Evolutionary conservation across 2,113 vertebrate species (phyloP).

Genomic region (Hippocampus comes): DNA sequence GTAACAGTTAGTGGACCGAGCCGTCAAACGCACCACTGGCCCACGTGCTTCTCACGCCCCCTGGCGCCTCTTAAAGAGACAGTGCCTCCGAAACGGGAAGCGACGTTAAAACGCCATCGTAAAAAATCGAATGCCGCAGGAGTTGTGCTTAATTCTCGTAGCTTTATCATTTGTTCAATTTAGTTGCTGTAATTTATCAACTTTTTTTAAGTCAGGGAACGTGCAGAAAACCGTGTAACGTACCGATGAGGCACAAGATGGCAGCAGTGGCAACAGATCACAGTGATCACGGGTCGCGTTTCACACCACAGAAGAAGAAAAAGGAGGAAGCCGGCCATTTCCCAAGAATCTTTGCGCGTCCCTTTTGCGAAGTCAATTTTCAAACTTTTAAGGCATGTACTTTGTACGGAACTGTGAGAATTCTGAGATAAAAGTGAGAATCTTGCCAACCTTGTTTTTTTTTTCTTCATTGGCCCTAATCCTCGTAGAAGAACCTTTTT

Average conservation of each 20-base stretch:
- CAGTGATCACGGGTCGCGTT: no score
- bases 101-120: no score
- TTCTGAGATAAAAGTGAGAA: no score
- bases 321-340: no score
- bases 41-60: constrained; percentile 56
- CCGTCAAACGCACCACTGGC: constrained; percentile 9
- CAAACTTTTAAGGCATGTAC: no score
- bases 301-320: no score
- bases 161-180: neutral
- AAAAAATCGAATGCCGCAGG: neutral
- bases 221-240: neutral
- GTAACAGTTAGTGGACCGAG: constrained; percentile 23
- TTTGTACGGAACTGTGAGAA: no score
- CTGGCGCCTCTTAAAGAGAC: constrained; percentile 61
- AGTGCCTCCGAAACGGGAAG: constrained; percentile 24
- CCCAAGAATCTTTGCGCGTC: no score
- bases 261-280: neutral
- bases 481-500: no score
- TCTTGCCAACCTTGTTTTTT: no score
- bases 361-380: no score
- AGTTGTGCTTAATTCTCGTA: neutral
- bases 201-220: neutral
- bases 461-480: no score
- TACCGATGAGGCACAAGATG: neutral
- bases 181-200: neutral